These are phyloP conservation scores for Spilogale gracilis DNA, from an alignment of 2,113 vertebrate genomes.

Conservation along the genomic window DNA sequence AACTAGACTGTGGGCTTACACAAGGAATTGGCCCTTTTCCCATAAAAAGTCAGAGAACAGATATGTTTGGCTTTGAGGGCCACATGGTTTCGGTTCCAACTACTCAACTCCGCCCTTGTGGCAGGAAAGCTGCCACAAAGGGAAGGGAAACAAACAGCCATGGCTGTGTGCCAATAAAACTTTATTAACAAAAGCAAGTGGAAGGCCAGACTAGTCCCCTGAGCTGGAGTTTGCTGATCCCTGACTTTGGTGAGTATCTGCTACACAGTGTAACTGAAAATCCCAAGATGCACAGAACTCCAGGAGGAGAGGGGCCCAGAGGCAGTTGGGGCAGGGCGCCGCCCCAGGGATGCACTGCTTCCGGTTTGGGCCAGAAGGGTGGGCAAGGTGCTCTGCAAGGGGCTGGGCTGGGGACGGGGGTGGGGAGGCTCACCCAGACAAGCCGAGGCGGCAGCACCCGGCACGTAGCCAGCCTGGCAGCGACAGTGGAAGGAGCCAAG, in stretches of 20 bases:
- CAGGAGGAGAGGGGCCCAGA: not conserved
- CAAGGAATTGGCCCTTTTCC: not conserved
- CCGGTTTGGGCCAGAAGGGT: not conserved
- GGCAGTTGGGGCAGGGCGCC: too few relatives aligned
- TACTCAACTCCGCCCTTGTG: not conserved
- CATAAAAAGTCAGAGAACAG: not conserved
- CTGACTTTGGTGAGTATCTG: not conserved
- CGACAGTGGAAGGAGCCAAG: conserved; percentile 96
- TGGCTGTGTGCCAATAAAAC: not conserved
- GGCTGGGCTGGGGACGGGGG: accelerated
- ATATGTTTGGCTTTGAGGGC: not conserved
- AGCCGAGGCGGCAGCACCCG: conserved; percentile 90
- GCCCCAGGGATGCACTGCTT: not conserved
- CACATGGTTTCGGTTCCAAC: not conserved
- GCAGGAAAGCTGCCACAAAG: not conserved
- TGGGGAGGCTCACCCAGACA: conserved; percentile 90
- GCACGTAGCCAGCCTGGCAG: conserved; percentile 92
- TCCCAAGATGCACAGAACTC: not conserved
- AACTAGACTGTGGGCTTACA: not conserved
- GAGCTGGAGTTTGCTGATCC: not conserved
- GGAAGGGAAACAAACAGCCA: not conserved
- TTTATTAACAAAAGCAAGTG: not conserved
- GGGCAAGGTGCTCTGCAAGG: not conserved
- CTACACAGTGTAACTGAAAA: not conserved
- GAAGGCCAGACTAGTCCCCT: not conserved